A percentile compares a stretch with the other conserved stretches of the same genome.
phyloP scores from a whole-genome alignment of 2,888 invertebrate species.

The Myopa testacea region DNA sequence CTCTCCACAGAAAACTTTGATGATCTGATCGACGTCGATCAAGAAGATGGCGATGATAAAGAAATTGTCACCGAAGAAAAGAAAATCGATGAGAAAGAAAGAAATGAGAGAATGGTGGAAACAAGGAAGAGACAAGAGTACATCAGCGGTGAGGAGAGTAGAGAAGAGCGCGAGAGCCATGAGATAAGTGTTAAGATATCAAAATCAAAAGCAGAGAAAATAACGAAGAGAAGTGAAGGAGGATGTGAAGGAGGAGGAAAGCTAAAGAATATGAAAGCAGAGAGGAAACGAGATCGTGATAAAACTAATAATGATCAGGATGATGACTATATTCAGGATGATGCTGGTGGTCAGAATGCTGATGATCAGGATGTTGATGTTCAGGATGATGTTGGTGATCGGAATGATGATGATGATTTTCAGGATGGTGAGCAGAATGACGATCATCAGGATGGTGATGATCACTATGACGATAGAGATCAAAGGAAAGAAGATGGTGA shows the following conservation, averaged over 20 bases:
- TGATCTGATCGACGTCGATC: constrained; percentile 14
- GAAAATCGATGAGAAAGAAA: neutral
- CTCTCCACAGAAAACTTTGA: constrained; percentile 38
- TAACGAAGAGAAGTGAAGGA: neutral
- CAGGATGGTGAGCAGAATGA: neutral
- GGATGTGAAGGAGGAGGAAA: neutral
- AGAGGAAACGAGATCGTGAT: no score
- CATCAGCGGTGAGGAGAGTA: neutral
- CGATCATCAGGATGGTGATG: constrained; percentile 16
- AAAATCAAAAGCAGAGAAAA: neutral
- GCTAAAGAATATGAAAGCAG: no score
- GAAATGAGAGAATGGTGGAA: neutral
- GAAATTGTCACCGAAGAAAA: neutral
- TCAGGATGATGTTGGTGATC: neutral
- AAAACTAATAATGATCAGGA: no score
- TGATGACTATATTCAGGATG: no score
- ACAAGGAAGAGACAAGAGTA: constrained; percentile 3
- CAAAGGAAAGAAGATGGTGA: neutral
- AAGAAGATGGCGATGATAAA: neutral
- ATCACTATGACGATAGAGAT: neutral
- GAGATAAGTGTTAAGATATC: no score
- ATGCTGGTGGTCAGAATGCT: no score
- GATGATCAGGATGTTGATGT: neutral
- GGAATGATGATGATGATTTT: no score
- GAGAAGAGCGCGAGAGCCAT: no score